A percentile compares a stretch with the other conserved stretches of the same genome.
Conservation (phyloP, 64 coral and sea anemone genomes). For the Platygyra sinensis region DNA sequence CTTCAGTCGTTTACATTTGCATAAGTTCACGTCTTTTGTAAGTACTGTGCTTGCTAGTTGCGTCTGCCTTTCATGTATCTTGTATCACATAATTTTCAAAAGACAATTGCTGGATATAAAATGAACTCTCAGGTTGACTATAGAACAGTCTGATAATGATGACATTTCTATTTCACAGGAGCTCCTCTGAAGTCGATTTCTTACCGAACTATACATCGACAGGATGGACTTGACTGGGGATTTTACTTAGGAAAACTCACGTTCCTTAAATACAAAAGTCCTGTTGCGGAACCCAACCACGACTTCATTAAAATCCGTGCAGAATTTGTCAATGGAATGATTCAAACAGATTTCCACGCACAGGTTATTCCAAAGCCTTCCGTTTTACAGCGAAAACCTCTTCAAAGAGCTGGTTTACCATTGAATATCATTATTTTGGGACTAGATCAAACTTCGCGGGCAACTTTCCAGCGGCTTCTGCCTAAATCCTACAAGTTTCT, state of each 20-base stretch:
- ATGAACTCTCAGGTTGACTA: no score
- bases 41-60: no score
- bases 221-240: conserved; percentile 26
- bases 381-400: conserved; percentile 48
- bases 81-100: no score
- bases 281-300: conserved; percentile 42
- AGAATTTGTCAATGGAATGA: conserved; percentile 18
- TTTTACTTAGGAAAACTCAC: conserved; percentile 40
- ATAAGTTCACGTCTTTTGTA: no score
- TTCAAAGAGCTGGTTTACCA: conserved; percentile 61
- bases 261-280: conserved; percentile 10
- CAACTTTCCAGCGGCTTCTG: conserved; percentile 72
- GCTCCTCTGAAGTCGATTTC: conserved; percentile 1
- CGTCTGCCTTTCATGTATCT: no score
- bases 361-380: conserved; percentile 63
- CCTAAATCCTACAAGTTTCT: conserved; percentile 78
- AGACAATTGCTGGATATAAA: no score
- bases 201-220: conserved; percentile 25
- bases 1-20: no score
- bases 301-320: conserved; percentile 58
- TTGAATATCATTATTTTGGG: conserved; percentile 84
- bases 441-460: conserved; percentile 85
- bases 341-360: conserved; percentile 77
- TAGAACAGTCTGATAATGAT: no score
- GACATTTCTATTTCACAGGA: neutral